Evolutionary conservation across 2,797 vertebrate species (phyloP).

Genomic region (Nothura maculosa): DNA sequence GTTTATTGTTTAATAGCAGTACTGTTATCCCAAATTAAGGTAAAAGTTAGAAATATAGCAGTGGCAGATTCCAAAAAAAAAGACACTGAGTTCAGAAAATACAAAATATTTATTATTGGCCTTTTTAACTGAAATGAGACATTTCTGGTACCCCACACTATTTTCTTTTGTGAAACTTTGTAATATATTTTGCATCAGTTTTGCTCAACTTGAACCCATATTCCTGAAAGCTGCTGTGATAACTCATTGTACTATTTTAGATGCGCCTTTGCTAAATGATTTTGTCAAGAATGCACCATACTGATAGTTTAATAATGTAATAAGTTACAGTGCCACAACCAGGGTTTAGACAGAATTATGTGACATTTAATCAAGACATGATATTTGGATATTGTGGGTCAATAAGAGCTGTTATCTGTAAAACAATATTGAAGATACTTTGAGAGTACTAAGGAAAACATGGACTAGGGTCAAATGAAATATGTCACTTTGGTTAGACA

Average conservation of each 20-base stretch:
- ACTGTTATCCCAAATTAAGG: background rate
- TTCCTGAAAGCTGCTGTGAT: background rate
- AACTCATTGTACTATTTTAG: background rate
- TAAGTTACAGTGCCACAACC: background rate
- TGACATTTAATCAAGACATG: background rate
- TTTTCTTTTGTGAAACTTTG: background rate
- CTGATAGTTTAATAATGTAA: background rate
- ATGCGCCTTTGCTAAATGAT: background rate
- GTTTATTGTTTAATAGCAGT: background rate
- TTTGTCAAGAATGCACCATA: accelerated
- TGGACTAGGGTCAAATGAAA: background rate
- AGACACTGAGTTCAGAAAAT: background rate
- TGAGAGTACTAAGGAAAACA: background rate
- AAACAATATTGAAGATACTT: background rate
- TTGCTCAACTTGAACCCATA: background rate
- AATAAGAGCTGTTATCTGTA: background rate
- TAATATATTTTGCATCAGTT: background rate
- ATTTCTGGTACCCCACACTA: accelerated
- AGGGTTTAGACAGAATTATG: background rate
- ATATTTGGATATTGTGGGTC: accelerated
- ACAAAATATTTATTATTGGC: background rate
- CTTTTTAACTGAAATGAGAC: background rate
- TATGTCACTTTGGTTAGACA: background rate
- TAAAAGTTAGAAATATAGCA: background rate
- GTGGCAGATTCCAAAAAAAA: background rate